phyloP scores from a whole-genome alignment of 2,888 invertebrate species.

The Luperina nickerlii region DNA sequence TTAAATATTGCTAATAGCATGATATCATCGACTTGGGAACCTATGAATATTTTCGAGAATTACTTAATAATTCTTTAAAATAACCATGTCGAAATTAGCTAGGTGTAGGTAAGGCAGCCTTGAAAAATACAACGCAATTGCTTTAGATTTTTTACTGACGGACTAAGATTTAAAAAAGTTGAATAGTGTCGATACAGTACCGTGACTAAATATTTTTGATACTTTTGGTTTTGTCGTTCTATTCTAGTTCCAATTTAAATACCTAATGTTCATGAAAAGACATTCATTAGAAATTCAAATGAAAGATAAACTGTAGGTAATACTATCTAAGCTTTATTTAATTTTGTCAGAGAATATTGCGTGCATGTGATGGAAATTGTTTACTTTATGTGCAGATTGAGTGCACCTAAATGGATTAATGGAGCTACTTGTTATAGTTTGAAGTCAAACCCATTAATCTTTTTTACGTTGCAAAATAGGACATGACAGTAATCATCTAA shows the following conservation, averaged over 20 bases:
- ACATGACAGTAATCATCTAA: slow-evolving; percentile 14
- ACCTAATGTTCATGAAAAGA: neutral
- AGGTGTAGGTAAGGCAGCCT: slow-evolving; percentile 52
- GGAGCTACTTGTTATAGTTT: slow-evolving; percentile 9
- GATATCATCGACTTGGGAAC: slow-evolving; percentile 22
- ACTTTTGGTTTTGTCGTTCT: neutral
- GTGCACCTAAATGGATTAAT: slow-evolving; percentile 23
- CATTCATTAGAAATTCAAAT: neutral
- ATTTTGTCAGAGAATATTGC: slow-evolving; percentile 5
- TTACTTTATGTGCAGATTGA: slow-evolving; percentile 38
- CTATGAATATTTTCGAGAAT: slow-evolving; percentile 10
- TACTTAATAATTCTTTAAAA: neutral
- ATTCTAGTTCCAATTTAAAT: neutral
- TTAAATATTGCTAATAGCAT: slow-evolving; percentile 1
- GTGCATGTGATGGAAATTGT: slow-evolving; percentile 26
- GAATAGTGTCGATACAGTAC: slow-evolving; percentile 14
- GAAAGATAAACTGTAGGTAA: neutral
- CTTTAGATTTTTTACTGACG: slow-evolving; percentile 23
- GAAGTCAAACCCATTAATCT: slow-evolving; percentile 29
- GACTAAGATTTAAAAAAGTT: slow-evolving; percentile 11
- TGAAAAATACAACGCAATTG: slow-evolving; percentile 54
- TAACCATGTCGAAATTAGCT: slow-evolving; percentile 1
- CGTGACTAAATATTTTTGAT: slow-evolving; percentile 18
- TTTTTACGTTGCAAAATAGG: slow-evolving; percentile 27
- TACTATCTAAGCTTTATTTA: neutral